A percentile compares a stretch with the other conserved stretches of the same genome.
These are phyloP conservation scores for Maniola jurtina DNA, from an alignment of 1,140 invertebrate genomes.

Conservation along the genomic window DNA sequence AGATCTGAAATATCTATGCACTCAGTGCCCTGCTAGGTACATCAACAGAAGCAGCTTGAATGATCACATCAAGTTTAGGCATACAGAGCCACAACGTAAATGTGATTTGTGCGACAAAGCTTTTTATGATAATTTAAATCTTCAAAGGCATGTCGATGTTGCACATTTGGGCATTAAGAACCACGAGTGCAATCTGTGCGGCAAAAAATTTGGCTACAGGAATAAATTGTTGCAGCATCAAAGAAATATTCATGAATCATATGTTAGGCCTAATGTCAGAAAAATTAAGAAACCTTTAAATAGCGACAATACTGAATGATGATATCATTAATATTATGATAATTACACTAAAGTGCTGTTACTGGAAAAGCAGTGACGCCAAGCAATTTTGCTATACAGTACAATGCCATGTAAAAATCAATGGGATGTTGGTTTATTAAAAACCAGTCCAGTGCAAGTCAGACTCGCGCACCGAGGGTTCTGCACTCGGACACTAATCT, in stretches of 20 bases:
- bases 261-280: no score
- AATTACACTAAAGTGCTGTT: no score
- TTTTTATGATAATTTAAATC: conserved; percentile 54
- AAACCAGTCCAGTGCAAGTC: no score
- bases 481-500: no score
- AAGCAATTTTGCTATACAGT: no score
- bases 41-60: conserved; percentile 77
- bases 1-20: conserved; percentile 76
- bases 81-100: conserved; percentile 64
- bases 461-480: no score
- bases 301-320: no score
- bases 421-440: no score
- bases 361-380: no score
- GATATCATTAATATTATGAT: no score
- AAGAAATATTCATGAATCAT: conserved; percentile 19
- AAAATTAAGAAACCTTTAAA: no score
- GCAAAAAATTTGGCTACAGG: conserved; percentile 76
- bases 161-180: conserved; percentile 77
- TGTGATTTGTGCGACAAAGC: conserved; percentile 63
- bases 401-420: no score
- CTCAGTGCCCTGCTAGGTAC: conserved; percentile 76
- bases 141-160: conserved; percentile 65
- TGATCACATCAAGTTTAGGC: conserved; percentile 65
- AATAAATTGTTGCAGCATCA: conserved; percentile 77
- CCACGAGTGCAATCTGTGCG: conserved; percentile 76